Percentiles rank a stretch among this genome's conserved stretches.
Conservation (phyloP, 2,797 vertebrate genomes). For the Parotocinclus haroldoi region DNA sequence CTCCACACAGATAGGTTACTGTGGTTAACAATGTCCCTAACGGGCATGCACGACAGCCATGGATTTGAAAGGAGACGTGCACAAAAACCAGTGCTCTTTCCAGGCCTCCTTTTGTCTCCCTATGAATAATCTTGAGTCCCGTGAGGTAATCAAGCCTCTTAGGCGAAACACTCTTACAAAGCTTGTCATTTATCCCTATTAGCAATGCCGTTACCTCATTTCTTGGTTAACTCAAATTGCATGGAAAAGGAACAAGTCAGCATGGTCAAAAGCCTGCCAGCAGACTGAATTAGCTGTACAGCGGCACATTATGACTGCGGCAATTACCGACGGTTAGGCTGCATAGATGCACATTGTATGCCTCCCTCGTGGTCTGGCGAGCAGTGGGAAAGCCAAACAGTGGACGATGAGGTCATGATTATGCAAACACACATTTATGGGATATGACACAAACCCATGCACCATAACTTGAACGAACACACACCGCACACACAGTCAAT, state of each 20-base stretch:
- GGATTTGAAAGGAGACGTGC: constrained; percentile 56
- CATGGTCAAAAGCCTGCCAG: constrained; percentile 60
- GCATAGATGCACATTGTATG: constrained; percentile 51
- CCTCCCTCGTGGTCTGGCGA: constrained; percentile 33
- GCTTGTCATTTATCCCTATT: constrained; percentile 66
- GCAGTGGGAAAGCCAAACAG: constrained; percentile 45
- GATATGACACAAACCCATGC: constrained; percentile 44
- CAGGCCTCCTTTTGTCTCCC: constrained; percentile 63
- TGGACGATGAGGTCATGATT: constrained; percentile 51
- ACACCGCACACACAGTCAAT: constrained; percentile 31
- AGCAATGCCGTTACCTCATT: constrained; percentile 71
- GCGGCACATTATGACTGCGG: constrained; percentile 40
- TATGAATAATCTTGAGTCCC: constrained; percentile 69
- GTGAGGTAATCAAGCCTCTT: constrained; percentile 66
- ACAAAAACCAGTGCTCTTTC: constrained; percentile 57
- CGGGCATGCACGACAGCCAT: constrained; percentile 45
- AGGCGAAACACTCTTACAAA: constrained; percentile 60
- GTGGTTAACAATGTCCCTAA: constrained; percentile 46
- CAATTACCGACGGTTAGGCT: constrained; percentile 39
- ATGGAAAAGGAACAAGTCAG: constrained; percentile 69
- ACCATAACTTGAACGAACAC: constrained; percentile 28
- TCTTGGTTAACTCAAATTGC: constrained; percentile 70
- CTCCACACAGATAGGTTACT: constrained; percentile 39
- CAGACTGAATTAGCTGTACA: constrained; percentile 53
- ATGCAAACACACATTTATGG: constrained; percentile 57